Evolutionary conservation across 35 echinoderm and acorn worm genomes (phyloP).

Genomic region (Lytechinus variegatus): DNA sequence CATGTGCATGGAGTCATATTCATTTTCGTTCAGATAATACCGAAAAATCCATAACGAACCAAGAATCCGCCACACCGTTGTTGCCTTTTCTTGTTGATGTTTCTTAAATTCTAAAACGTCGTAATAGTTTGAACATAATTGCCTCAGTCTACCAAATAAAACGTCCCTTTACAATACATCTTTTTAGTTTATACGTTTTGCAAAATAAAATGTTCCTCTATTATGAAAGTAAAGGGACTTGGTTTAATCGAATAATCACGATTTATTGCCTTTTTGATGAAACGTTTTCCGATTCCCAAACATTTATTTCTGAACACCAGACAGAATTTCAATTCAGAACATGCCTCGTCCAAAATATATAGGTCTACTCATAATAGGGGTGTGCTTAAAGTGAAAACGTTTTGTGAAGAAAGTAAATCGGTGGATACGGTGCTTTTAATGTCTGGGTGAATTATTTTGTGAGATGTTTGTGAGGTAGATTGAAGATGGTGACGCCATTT

Average conservation of each 20-base stretch:
- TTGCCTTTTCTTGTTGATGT: neutral
- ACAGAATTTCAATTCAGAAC: neutral
- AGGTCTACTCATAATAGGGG: neutral
- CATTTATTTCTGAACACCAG: neutral
- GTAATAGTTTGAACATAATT: neutral
- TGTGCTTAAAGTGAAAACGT: neutral
- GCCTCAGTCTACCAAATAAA: neutral
- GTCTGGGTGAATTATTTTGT: neutral
- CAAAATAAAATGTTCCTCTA: neutral
- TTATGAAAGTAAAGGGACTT: neutral
- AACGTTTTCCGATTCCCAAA: neutral
- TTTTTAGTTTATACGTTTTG: neutral
- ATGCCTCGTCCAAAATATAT: neutral
- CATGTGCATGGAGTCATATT: too few relatives aligned
- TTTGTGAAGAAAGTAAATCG: neutral
- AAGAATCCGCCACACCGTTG: neutral
- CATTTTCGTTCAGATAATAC: too few relatives aligned
- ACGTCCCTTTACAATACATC: neutral
- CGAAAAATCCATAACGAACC: neutral
- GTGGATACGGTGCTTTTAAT: neutral
- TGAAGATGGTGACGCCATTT: constrained; percentile 24
- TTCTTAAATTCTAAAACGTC: neutral
- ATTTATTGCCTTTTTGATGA: neutral
- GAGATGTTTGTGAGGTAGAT: neutral
- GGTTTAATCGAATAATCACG: neutral